phyloP scores from a whole-genome alignment of 1,140 invertebrate genomes.

The Drosophila pachea region DNA sequence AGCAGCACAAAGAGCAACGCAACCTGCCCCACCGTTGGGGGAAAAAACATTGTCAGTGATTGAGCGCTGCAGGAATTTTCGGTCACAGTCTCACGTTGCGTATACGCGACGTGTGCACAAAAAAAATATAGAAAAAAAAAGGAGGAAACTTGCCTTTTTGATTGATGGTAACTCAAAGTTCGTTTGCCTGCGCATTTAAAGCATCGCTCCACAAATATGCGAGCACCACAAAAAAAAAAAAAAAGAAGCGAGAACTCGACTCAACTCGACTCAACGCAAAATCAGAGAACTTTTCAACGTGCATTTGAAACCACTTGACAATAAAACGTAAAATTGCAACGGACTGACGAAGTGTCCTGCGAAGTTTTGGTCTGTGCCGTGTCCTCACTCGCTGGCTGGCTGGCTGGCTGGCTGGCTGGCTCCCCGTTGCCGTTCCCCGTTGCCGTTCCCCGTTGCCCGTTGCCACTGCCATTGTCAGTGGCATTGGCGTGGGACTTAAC shows the following conservation, averaged over 20 bases:
- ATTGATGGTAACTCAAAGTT: slow-evolving; percentile 47
- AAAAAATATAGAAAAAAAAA: neutral
- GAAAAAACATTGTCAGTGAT: slow-evolving; percentile 64
- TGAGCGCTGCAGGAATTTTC: slow-evolving; percentile 42
- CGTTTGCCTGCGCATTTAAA: slow-evolving; percentile 31
- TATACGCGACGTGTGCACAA: slow-evolving; percentile 37
- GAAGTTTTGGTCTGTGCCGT: slow-evolving; percentile 17
- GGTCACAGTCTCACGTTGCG: slow-evolving; percentile 25
- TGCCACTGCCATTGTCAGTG: slow-evolving; percentile 58
- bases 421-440: slow-evolving; percentile 48
- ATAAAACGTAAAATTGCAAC: slow-evolving; percentile 67
- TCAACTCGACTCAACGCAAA: slow-evolving; percentile 2
- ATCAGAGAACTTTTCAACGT: slow-evolving; percentile 36
- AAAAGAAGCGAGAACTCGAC: neutral
- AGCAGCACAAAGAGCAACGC: neutral
- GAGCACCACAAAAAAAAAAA: slow-evolving; percentile 4
- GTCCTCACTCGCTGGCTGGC: too few relatives aligned
- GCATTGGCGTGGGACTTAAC: slow-evolving; percentile 63
- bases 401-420: too few relatives aligned
- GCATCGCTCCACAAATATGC: slow-evolving; percentile 17
- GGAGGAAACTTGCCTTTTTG: slow-evolving; percentile 21
- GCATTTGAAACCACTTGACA: slow-evolving; percentile 72
- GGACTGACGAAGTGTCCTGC: slow-evolving; percentile 47
- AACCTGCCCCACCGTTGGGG: neutral
- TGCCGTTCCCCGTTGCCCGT: too few relatives aligned